Evolutionary conservation across 2,797 vertebrate species (phyloP).

Genomic region (Myoxocephalus aenaeus): DNA sequence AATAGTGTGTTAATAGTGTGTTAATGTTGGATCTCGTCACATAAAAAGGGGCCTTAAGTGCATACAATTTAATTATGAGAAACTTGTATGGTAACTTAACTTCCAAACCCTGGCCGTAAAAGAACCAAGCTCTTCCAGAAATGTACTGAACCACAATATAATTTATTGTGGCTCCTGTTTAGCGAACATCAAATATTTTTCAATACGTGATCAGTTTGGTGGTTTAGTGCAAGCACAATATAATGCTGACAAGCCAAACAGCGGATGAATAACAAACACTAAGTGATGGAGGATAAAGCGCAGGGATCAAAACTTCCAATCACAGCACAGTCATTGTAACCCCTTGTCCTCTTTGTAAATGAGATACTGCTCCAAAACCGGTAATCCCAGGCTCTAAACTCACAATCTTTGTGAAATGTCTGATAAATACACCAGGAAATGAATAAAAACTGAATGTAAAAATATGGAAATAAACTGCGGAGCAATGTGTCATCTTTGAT

Average conservation of each 20-base stretch:
- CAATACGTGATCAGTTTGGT: conserved; percentile 17
- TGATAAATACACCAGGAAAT: conserved; percentile 42
- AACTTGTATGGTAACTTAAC: not conserved
- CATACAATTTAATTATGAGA: not conserved
- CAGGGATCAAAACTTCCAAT: conserved; percentile 30
- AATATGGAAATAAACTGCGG: conserved; percentile 61
- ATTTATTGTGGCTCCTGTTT: conserved; percentile 15
- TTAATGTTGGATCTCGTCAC: not conserved
- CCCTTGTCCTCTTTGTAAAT: conserved; percentile 41
- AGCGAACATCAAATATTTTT: conserved; percentile 13
- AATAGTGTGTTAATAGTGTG: not conserved
- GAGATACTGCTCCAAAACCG: conserved; percentile 36
- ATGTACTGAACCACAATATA: not conserved
- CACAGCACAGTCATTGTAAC: conserved; percentile 22
- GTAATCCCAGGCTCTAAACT: conserved; percentile 46
- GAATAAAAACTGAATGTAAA: conserved; percentile 48
- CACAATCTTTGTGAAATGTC: conserved; percentile 32
- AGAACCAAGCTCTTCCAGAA: not conserved
- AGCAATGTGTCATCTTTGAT: conserved; percentile 49
- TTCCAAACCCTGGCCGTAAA: not conserved
- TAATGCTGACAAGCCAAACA: conserved; percentile 41
- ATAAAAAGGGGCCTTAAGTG: not conserved
- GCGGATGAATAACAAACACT: conserved; percentile 21
- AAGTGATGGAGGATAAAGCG: conserved; percentile 36
- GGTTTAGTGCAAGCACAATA: conserved; percentile 11